Evolutionary conservation across 2,113 vertebrate species (phyloP), one percentile per base, ranked within the genome.

Genomic region (Dasyornis broadbenti): DNA sequence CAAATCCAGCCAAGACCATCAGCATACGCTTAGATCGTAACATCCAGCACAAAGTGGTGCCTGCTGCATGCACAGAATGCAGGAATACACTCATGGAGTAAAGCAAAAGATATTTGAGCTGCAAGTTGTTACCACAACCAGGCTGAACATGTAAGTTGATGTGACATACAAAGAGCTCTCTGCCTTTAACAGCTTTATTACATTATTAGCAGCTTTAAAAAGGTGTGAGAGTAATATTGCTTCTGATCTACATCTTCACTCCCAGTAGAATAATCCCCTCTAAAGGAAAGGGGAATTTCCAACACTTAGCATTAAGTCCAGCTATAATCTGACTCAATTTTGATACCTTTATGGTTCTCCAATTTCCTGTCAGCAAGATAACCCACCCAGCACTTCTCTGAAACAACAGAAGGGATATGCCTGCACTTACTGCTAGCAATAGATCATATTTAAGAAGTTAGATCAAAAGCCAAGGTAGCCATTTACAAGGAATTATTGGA

Each of bases 401-500:
- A 89, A 90, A n/a, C 33, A 73, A 61, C 53, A 69, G 22, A 40
- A 83, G 33, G 17, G 28, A 45, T 54, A 54, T 35, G 8, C 20
- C 50, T 84, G 40, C 69, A 71, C 49, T 73, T 64, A 84, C 44
- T 75, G 44, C 33, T 35, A 31, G 60, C 21, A 68, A 92, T 91
- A 60, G 0, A 68, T 87, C 77, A 72, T 57, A 81, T 82, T 94
- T 87, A 91, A 91, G 69, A 75, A 89, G 40, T 76, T 66, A 1
- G 1, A 68, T 84, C 65, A 84, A 82, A 91, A 91, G 53, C 49
- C 37, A 16, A 87, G 23, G 22, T 47, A 78, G 45, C 57, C 57
- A 54, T 79, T 94, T 94, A 81, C 37, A 71, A 72, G 37, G 70
- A 82, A 59, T 87, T 89, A 91, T 37, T 84, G 28, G 30, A 70